These are phyloP conservation scores for Oscheius myriophilus DNA, from an alignment of 2,888 invertebrate species.

Conservation along the genomic window DNA sequence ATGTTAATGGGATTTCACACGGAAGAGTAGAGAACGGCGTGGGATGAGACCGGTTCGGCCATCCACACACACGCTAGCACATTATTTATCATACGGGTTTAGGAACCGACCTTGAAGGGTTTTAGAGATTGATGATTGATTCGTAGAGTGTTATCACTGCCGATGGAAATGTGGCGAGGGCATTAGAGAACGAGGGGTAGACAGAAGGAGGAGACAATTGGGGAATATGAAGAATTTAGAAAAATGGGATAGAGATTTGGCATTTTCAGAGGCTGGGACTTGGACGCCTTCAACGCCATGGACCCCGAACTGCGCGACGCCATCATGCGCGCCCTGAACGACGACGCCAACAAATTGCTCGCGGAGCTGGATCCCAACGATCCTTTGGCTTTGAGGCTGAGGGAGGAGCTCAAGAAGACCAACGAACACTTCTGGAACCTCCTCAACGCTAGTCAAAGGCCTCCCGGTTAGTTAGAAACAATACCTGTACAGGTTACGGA, in stretches of 20 bases:
- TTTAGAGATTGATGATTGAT: too few relatives aligned
- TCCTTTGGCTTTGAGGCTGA: conserved; percentile 83
- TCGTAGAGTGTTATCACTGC: too few relatives aligned
- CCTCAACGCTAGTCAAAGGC: conserved; percentile 68
- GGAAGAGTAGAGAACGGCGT: too few relatives aligned
- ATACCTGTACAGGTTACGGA: too few relatives aligned
- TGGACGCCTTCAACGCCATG: conserved; percentile 85
- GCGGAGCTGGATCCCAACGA: conserved; percentile 95
- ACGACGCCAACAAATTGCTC: conserved; percentile 93
- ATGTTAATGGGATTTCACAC: background rate
- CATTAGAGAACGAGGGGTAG: too few relatives aligned
- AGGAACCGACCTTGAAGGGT: conserved; percentile 2
- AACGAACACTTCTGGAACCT: conserved; percentile 73
- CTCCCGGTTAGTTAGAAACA: conserved; percentile 44
- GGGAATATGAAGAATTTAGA: background rate
- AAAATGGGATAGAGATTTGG: background rate
- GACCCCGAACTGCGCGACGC: conserved; percentile 94
- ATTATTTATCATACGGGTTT: conserved; percentile 29
- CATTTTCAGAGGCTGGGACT: conserved; percentile 67
- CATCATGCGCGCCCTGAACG: conserved; percentile 90
- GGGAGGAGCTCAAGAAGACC: conserved; percentile 81
- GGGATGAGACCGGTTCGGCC: too few relatives aligned
- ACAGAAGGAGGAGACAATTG: too few relatives aligned
- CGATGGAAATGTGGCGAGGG: too few relatives aligned
- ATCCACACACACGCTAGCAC: background rate